Evolutionary conservation across 1,140 invertebrate species (phyloP).

Genomic region (Caenorhabditis briggsae): DNA sequence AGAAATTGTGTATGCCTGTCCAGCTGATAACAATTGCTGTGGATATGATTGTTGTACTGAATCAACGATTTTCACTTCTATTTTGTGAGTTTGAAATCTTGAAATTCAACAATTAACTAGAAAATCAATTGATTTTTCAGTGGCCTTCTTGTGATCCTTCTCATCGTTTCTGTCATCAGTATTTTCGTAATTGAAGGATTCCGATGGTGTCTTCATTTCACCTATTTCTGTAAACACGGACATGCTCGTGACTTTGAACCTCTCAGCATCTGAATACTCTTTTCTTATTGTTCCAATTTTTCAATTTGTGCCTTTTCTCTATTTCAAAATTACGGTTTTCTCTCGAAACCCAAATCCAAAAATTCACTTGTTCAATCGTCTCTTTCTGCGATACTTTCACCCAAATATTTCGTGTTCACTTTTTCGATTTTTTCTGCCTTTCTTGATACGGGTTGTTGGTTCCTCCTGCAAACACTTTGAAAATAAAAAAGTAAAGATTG

Average conservation of each 20-base stretch:
- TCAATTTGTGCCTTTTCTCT: slow-evolving; percentile 19
- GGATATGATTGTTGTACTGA: slow-evolving; percentile 37
- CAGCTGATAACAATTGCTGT: slow-evolving; percentile 34
- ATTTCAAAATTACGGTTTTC: neutral
- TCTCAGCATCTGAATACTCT: slow-evolving; percentile 1
- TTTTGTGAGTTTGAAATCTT: slow-evolving; percentile 28
- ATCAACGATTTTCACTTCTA: slow-evolving; percentile 34
- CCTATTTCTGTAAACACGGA: slow-evolving; percentile 50
- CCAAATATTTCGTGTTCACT: slow-evolving; percentile 4
- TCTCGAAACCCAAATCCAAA: neutral
- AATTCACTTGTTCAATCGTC: slow-evolving; percentile 24
- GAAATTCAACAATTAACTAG: too few relatives aligned
- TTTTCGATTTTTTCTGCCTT: neutral
- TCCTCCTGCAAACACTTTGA: slow-evolving; percentile 2
- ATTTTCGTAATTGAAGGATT: slow-evolving; percentile 42
- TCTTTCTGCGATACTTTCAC: neutral
- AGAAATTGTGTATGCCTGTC: slow-evolving; percentile 42
- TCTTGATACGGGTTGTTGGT: slow-evolving; percentile 23
- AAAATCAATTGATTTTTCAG: neutral
- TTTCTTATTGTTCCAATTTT: neutral
- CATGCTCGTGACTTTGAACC: slow-evolving; percentile 18
- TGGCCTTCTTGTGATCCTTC: slow-evolving; percentile 26
- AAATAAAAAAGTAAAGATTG: slow-evolving; percentile 30
- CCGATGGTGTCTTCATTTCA: slow-evolving; percentile 46
- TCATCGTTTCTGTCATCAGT: slow-evolving; percentile 30